Percentiles rank a stretch among this genome's conserved stretches.
phyloP scores from a whole-genome alignment of 2,888 invertebrate genomes.

The Eurytoma adleriae region DNA sequence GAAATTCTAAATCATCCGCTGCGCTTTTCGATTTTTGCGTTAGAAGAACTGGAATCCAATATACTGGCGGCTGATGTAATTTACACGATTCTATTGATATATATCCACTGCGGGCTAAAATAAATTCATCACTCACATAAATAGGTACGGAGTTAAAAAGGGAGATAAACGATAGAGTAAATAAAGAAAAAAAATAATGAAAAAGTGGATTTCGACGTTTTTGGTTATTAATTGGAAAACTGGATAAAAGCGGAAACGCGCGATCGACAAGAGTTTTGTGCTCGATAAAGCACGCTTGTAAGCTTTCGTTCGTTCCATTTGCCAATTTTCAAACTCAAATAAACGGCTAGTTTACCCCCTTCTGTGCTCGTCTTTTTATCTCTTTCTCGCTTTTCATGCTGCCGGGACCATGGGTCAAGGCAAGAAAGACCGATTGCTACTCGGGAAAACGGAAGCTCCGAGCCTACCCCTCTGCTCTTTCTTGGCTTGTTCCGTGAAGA shows the following conservation, averaged over 20 bases:
- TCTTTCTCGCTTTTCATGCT: neutral
- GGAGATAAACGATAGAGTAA: constrained; percentile 26
- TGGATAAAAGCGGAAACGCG: constrained; percentile 25
- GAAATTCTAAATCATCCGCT: too few relatives aligned
- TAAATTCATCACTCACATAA: neutral
- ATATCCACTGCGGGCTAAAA: neutral
- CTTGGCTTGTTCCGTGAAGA: too few relatives aligned
- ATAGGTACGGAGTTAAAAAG: neutral
- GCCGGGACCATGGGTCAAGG: neutral
- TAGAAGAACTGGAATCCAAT: neutral
- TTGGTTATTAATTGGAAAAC: constrained; percentile 47
- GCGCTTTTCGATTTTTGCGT: too few relatives aligned
- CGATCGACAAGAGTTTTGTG: constrained; percentile 22
- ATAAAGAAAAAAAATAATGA: neutral
- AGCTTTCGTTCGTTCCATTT: constrained; percentile 50
- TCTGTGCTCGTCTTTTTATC: neutral
- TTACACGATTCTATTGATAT: neutral
- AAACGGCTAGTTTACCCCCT: constrained; percentile 18
- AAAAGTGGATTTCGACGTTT: constrained; percentile 25
- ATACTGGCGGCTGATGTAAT: neutral
- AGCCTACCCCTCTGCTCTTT: too few relatives aligned
- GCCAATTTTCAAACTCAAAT: constrained; percentile 49
- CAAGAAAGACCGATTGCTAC: constrained; percentile 14
- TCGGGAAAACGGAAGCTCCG: constrained; percentile 2
- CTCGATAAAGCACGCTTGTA: constrained; percentile 37